These are phyloP conservation scores for Aphidius ervi DNA, from an alignment of 1,140 invertebrate species.

Conservation along the genomic window DNA sequence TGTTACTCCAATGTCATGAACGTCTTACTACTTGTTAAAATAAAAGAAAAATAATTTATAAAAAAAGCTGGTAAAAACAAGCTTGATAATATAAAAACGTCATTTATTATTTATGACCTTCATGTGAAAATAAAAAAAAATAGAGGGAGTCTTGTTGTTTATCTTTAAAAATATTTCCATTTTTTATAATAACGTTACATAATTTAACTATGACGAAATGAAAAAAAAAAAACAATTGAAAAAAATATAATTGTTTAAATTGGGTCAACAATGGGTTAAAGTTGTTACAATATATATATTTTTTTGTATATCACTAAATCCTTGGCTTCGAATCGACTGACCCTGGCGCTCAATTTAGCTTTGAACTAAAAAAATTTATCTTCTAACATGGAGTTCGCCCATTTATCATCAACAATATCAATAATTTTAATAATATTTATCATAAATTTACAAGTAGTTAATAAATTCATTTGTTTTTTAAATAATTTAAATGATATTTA, in stretches of 20 bases:
- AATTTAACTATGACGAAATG: background rate
- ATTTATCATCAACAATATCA: conserved; percentile 7
- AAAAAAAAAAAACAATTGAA: background rate
- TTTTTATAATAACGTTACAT: background rate
- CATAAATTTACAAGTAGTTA: background rate
- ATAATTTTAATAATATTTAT: background rate
- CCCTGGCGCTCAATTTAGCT: conserved; percentile 52
- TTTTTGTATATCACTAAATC: conserved; percentile 11
- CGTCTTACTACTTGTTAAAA: no score
- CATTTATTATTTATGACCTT: no score
- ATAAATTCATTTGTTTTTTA: no score
- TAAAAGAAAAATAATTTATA: no score
- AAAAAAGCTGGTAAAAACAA: no score
- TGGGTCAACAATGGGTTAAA: conserved; percentile 18
- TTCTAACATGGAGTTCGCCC: conserved; percentile 41
- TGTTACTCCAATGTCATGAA: no score
- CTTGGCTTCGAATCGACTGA: conserved; percentile 41
- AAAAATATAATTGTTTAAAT: conserved; percentile 3
- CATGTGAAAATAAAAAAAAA: no score
- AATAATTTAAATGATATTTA: background rate
- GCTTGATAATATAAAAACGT: no score
- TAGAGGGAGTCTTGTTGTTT: no score
- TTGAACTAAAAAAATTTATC: conserved; percentile 38
- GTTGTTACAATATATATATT: conserved; percentile 16
- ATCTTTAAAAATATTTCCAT: no score